Evolutionary conservation across 2,888 invertebrate genomes (phyloP), one percentile per base, ranked within the genome.

Genomic region (Carpatolechia fugitivella): DNA sequence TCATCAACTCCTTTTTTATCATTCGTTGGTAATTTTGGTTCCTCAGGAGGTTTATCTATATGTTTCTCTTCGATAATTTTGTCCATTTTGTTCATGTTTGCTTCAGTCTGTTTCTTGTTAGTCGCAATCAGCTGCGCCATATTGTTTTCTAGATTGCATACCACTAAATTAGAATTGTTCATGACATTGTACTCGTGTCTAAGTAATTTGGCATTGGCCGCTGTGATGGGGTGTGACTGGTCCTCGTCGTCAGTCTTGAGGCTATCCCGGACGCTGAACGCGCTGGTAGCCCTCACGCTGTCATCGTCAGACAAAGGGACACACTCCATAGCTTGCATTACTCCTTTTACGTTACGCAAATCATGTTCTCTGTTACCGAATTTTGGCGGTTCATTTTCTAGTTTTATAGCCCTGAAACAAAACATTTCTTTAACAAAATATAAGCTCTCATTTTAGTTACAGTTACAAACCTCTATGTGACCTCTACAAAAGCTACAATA

Each of bases 201-300:
- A 1, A 91, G 74, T 35, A 91, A 66, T 66, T 86, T 88, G 0
- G 90, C 91, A 55, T 90, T 85, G 0, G 80, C 85, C 8, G 84
- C 84, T 1, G 88, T 87, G 46, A 91, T 89, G 3, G 87, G 87
- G 56, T 86, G 86, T 1, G 85, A 69, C 56, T 85, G 86, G 57
- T 91, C 91, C 65, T 91, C 91, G 36, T 91, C 91, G 31, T 91
- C 91, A 16, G 91, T 91, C 64, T 89, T 89, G 1, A 91, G 80
- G 55, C 90, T 91, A 58, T 91, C 91, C 58, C 90, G 68, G 0
- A 89, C 83, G 61, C 91, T 91, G 59, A 90, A 85, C 0, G 90
- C 90, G 61, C 91, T 91, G 0, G 87, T 89, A 0, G 90, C 91
- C 61, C 91, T 65, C 0, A 91, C 85, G 56, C 91, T 91, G 60